Conservation (phyloP, 1,140 invertebrate species). For the Dryas iulia region DNA sequence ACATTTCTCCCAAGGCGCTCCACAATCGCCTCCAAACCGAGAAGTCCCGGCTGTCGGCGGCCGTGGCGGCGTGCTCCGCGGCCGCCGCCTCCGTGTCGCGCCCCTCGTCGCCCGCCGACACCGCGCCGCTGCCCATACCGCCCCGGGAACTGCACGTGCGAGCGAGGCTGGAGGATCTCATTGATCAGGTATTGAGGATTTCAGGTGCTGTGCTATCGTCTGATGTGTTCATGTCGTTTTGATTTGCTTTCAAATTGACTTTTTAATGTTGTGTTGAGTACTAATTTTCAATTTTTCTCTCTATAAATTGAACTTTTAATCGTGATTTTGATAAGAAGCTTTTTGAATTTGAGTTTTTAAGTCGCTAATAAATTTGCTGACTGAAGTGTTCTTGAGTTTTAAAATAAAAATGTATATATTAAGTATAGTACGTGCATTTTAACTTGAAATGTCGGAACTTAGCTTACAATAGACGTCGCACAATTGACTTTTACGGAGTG, state of each 20-base stretch:
- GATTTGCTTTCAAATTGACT: neutral
- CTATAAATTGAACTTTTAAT: no score
- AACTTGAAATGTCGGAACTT: no score
- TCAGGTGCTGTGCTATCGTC: constrained; percentile 44
- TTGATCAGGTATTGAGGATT: constrained; percentile 89
- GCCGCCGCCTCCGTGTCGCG: constrained; percentile 94
- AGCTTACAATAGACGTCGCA: no score
- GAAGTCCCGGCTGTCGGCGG: constrained; percentile 91
- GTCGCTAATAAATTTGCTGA: no score
- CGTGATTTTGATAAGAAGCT: no score
- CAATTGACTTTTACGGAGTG: no score
- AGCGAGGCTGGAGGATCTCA: constrained; percentile 91
- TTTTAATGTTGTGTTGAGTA: constrained; percentile 4
- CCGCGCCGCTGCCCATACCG: constrained; percentile 89
- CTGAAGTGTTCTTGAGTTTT: no score
- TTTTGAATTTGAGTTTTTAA: no score
- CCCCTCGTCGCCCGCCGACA: constrained; percentile 92
- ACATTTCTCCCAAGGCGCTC: neutral
- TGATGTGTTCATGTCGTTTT: constrained; percentile 44
- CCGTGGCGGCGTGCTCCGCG: constrained; percentile 95
- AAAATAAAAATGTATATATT: no score
- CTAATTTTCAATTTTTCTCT: neutral
- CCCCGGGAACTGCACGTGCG: constrained; percentile 91
- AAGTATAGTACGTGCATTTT: no score
- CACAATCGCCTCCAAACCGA: constrained; percentile 92